Evolutionary conservation across 2,888 invertebrate genomes (phyloP).

Genomic region (Acleris sparsana): DNA sequence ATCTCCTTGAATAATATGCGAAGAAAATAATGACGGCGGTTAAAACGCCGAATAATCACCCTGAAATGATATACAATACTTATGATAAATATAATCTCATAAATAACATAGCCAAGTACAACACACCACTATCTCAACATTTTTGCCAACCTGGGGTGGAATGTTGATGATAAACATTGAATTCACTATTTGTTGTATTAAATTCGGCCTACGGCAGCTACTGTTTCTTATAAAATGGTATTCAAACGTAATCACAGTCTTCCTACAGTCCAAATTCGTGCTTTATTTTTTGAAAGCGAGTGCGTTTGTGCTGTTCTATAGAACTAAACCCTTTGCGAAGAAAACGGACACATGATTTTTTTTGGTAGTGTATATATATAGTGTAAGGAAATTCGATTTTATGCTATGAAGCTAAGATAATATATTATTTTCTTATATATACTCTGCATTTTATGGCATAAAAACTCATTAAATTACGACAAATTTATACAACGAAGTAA

Average conservation of each 20-base stretch:
- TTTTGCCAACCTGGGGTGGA: neutral
- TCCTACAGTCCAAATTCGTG: conserved; percentile 4
- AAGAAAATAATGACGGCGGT: too few species aligned
- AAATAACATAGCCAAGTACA: neutral
- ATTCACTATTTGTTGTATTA: neutral
- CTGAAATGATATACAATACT: conserved; percentile 3
- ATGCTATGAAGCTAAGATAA: too few species aligned
- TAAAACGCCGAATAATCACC: too few species aligned
- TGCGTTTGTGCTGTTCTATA: conserved; percentile 4
- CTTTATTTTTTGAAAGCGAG: neutral
- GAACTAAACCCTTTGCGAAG: too few species aligned
- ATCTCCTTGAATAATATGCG: too few species aligned
- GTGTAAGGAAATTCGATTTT: too few species aligned
- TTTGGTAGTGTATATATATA: too few species aligned
- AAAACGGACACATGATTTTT: too few species aligned
- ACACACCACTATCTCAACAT: neutral
- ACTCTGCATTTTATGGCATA: too few species aligned
- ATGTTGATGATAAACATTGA: neutral
- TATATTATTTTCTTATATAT: too few species aligned
- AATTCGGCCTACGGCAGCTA: neutral
- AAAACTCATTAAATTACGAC: too few species aligned
- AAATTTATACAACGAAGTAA: neutral
- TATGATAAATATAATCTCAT: conserved; percentile 16
- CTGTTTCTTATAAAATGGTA: conserved; percentile 7
- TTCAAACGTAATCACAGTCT: conserved; percentile 11